phyloP scores from a whole-genome alignment of 2,888 invertebrate genomes.

The Hirtodrosophila duncani region DNA sequence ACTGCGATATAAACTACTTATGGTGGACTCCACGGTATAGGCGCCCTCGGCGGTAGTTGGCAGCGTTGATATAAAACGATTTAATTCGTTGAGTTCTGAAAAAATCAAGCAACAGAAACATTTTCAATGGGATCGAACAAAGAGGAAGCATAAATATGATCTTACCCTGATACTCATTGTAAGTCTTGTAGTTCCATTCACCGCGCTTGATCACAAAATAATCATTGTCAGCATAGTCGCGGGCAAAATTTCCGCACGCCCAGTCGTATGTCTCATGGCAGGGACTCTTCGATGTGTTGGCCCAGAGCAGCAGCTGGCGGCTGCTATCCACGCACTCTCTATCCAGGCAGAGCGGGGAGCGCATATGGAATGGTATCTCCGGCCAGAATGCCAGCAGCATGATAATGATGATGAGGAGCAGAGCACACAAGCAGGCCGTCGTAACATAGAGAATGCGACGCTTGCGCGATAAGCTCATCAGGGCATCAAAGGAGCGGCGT shows the following conservation, averaged over 20 bases:
- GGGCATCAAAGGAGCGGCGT: conserved; percentile 71
- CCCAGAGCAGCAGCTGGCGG: conserved; percentile 76
- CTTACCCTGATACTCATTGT: conserved; percentile 77
- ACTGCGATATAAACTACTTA: conserved; percentile 74
- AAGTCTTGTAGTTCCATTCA: conserved; percentile 77
- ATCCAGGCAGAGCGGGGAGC: conserved; percentile 75
- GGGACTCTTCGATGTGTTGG: conserved; percentile 74
- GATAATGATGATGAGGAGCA: conserved; percentile 74
- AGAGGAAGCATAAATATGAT: not conserved
- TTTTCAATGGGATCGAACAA: not conserved
- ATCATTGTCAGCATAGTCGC: conserved; percentile 73
- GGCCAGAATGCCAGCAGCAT: conserved; percentile 77
- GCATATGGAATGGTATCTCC: conserved; percentile 76
- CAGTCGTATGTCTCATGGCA: conserved; percentile 77
- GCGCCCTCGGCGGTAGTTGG: conserved; percentile 67
- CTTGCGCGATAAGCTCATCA: conserved; percentile 75
- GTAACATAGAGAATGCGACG: conserved; percentile 75
- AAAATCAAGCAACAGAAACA: not conserved
- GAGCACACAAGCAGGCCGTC: conserved; percentile 74
- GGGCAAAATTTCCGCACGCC: conserved; percentile 77
- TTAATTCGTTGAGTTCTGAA: conserved; percentile 75
- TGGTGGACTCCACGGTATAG: conserved; percentile 76
- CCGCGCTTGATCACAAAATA: conserved; percentile 77
- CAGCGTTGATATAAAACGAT: conserved; percentile 76
- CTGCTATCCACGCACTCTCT: conserved; percentile 76